Evolutionary conservation across 2,113 vertebrate genomes (phyloP).

Genomic region (Corythornis vintsioides): DNA sequence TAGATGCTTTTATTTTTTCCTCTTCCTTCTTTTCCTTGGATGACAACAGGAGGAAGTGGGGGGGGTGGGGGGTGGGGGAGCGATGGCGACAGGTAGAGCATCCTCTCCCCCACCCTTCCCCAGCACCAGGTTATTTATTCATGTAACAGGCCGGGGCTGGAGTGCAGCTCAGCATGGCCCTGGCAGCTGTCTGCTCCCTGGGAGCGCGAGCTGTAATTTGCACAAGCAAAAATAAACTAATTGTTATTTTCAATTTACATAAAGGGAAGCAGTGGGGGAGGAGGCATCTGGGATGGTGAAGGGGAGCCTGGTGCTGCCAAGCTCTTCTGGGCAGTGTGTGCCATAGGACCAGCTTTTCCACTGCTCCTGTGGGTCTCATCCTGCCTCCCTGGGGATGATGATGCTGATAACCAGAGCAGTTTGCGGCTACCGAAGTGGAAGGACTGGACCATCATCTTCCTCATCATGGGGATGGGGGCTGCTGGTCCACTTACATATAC

Average conservation of each 20-base stretch:
- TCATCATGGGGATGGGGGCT: background rate
- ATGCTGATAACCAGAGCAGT: background rate
- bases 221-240: slow-evolving; percentile 61
- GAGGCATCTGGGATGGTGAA: background rate
- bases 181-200: slow-evolving; percentile 55
- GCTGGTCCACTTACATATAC: fast-evolving
- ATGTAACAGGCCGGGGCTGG: slow-evolving; percentile 4
- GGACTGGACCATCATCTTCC: background rate
- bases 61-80: background rate
- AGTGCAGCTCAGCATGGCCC: background rate
- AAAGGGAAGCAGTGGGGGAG: background rate
- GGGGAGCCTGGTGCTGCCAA: background rate
- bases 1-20: background rate
- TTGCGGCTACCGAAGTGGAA: background rate
- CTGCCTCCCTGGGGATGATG: background rate
- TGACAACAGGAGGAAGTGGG: background rate
- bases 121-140: slow-evolving; percentile 45
- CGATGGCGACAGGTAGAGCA: background rate
- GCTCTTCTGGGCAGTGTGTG: background rate
- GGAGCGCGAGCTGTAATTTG: slow-evolving; percentile 29
- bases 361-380: background rate
- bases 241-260: slow-evolving; percentile 56
- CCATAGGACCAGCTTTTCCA: background rate
- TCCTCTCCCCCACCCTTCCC: background rate
- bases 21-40: background rate